Base-by-base conservation (phyloP, 2,888 invertebrate genomes). In the Hypena proboscidalis region DNA sequence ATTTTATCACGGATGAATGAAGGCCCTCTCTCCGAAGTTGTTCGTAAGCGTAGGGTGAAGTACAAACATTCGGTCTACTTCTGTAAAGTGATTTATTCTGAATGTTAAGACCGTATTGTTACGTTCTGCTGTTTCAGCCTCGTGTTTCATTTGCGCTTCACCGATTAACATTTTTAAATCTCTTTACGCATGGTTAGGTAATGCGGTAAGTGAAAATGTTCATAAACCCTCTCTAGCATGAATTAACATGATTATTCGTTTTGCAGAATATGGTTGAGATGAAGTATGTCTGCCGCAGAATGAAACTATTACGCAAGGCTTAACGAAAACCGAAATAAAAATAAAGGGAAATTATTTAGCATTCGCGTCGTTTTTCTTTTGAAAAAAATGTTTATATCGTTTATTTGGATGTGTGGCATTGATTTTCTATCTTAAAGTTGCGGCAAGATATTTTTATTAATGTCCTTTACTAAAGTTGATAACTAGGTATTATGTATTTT, bases 81-180 rank as follows among this genome's bases (percentile, higher is more conserved):
- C 40, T 44, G 36, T 40, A 35, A 59, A 49, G 49, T 49, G 39
- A 58, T 59, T 54, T 49, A 54, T 59, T 54, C 43, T 29, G 33
- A 54, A 54, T 44, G 38, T 29, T 26, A 46, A 59, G 38, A 27
- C 10, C 58, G 33, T 41, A 53, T 41, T 41, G 43, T 43, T 40
- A 38, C 35, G n/a, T n/a, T n/a, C n/a, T n/a, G n/a, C n/a, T n/a
- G n/a, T n/a, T n/a, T n/a, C n/a, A n/a, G 31, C 20, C 42, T 35
- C 46, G 31, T 47, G 32, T 49, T 47, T 44, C 50, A 59, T 54
- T 54, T 34, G 54, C 37, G 34, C 29, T 41, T 45, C 32, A 26
- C 30, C 34, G 31, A 51, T 52, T 58, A 38, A 45, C 32, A 52
- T 58, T 39, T 48, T 30, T 11, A 11, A 48, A 32, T 38, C 14